These are phyloP conservation scores for Coenonympha arcania DNA, from an alignment of 2,888 invertebrate species.

Conservation along the genomic window DNA sequence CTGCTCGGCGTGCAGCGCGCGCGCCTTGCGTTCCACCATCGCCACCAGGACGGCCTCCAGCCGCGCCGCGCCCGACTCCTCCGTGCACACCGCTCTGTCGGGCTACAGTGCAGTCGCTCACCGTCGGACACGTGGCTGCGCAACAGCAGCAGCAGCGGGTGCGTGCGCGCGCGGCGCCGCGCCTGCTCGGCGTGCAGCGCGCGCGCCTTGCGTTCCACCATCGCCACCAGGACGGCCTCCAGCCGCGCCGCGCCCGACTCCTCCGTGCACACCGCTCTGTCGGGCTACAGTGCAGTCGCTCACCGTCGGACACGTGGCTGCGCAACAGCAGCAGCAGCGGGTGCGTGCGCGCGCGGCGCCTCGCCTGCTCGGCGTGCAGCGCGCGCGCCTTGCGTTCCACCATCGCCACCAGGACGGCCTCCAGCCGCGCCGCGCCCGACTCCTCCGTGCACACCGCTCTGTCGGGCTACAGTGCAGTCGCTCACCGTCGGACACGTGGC, in stretches of 20 bases:
- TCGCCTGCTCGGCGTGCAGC: slow-evolving; percentile 75
- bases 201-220: too few relatives aligned
- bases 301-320: slow-evolving; percentile 63
- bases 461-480: too few relatives aligned
- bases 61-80: too few relatives aligned
- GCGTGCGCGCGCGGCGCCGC: too few relatives aligned
- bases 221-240: slow-evolving; percentile 80
- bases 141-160: too few relatives aligned
- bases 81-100: too few relatives aligned
- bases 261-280: slow-evolving; percentile 82
- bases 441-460: slow-evolving; percentile 83
- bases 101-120: too few relatives aligned
- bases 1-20: too few relatives aligned
- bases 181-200: too few relatives aligned
- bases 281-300: slow-evolving; percentile 35
- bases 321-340: slow-evolving; percentile 60
- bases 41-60: too few relatives aligned
- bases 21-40: too few relatives aligned
- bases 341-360: slow-evolving; percentile 51
- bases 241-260: slow-evolving; percentile 76
- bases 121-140: too few relatives aligned
- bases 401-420: slow-evolving; percentile 80
- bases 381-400: slow-evolving; percentile 79
- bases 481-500: slow-evolving; percentile 68
- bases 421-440: slow-evolving; percentile 76